Evolutionary conservation across 1,140 invertebrate genomes (phyloP), one percentile per base, ranked within the genome.

Genomic region (Zaprionus davidi): DNA sequence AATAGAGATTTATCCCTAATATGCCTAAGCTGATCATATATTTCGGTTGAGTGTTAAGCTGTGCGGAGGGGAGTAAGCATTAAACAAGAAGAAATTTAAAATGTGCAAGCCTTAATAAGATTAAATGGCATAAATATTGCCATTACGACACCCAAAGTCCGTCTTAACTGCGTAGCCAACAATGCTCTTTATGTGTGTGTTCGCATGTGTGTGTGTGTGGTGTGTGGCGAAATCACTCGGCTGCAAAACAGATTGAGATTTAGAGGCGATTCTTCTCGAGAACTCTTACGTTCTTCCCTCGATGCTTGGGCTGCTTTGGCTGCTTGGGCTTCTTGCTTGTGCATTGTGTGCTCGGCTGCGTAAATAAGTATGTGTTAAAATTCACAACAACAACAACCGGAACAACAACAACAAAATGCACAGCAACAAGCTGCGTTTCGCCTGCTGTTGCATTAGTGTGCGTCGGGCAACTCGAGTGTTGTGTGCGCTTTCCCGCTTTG

Each of bases 181-280:
- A 53, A 68, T 12, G 26, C 13, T 51, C 5, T 34, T 15, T 26
- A 5, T 24, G 65, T 36, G 22, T 72, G 56, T 58, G 60, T 64
- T 7, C 36, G 28, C 3, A 28, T 56, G 36, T 57, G 20, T 20
- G n/a, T 59, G 58, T 60, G 56, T 59, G 70, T 36, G 75, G 55
- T 57, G 56, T 59, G 66, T 36, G 71, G 63, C 71, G 17, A 88
- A 88, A 81, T 81, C 78, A 88, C 66, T 84, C 78, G 81, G 67
- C 84, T 88, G 84, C 75, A 88, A 81, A 88, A 60, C 71, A 86
- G 66, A 79, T 79, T 76, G 73, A 63, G 82, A 85, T 85, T 82
- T 82, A 83, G 78, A 88, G 80, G 76, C 79, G 83, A 67, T 82
- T 78, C 78, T 69, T 78, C 78, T 88, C 76, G 83, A 88, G 84